A percentile compares a stretch with the other conserved stretches of the same genome.
Evolutionary conservation across 2,797 vertebrate species (phyloP).

Genomic region (Amphiprion clarkii): DNA sequence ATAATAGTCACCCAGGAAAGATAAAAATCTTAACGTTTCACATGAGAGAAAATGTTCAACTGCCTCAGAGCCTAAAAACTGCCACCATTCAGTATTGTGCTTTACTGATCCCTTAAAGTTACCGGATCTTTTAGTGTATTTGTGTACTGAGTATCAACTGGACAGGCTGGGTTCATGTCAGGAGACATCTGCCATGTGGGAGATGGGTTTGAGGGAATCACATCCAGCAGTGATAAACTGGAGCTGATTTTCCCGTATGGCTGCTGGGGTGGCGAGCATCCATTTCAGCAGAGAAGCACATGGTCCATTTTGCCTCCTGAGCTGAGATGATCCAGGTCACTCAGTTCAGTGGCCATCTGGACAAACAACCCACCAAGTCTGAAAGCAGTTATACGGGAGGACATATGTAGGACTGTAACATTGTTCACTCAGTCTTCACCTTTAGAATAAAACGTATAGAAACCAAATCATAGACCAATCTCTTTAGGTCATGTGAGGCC

Average conservation of each 20-base stretch:
- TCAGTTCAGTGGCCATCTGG: conserved; percentile 49
- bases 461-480: background rate
- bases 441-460: conserved; percentile 7
- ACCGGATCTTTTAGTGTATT: conserved; percentile 12
- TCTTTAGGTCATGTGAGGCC: conserved; percentile 7
- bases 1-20: background rate
- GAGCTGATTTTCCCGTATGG: conserved; percentile 24
- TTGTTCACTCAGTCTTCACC: conserved; percentile 10
- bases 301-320: conserved; percentile 45
- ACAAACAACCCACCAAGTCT: conserved; percentile 31
- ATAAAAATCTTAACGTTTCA: background rate
- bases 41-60: background rate
- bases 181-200: conserved; percentile 32
- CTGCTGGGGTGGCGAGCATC: background rate
- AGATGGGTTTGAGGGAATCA: conserved; percentile 26
- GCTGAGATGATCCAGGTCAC: conserved; percentile 37
- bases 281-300: conserved; percentile 20
- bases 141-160: background rate
- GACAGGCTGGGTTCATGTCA: conserved; percentile 31
- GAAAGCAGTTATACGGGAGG: conserved; percentile 2
- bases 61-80: background rate
- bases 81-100: background rate
- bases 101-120: conserved; percentile 8
- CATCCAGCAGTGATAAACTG: conserved; percentile 32
- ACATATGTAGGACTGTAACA: conserved; percentile 1